A percentile compares a stretch with the other conserved stretches of the same genome.
Conservation (phyloP, 1,140 invertebrate species). For the Ctenoplectra terminalis region DNA sequence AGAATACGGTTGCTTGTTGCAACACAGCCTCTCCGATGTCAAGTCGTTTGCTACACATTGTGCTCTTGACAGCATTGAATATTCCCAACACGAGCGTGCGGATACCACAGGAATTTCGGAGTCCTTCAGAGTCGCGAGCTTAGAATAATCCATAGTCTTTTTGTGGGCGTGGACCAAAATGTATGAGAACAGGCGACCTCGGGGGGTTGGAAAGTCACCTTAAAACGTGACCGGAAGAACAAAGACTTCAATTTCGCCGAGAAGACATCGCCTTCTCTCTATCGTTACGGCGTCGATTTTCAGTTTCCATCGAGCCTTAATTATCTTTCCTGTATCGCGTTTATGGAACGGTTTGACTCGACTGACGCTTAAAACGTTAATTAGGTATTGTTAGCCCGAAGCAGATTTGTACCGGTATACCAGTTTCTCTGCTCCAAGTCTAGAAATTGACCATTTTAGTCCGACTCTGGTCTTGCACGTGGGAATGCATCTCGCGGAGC, state of each 20-base stretch:
- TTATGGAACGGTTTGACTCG: neutral
- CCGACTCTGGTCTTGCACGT: neutral
- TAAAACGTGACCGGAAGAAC: conserved; percentile 71
- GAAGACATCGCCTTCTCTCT: neutral
- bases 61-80: conserved; percentile 12
- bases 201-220: conserved; percentile 57
- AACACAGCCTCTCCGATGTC: neutral
- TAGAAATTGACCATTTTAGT: neutral
- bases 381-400: conserved; percentile 34
- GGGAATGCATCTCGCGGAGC: neutral
- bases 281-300: neutral
- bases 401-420: conserved; percentile 18
- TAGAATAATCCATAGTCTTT: conserved; percentile 74
- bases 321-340: conserved; percentile 2
- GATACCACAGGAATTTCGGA: conserved; percentile 69
- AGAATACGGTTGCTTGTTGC: neutral
- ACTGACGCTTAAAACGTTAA: conserved; percentile 31
- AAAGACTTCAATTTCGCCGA: conserved; percentile 54
- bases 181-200: conserved; percentile 54
- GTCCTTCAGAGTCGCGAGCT: conserved; percentile 42
- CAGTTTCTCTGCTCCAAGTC: conserved; percentile 6
- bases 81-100: conserved; percentile 68
- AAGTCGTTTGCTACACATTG: conserved; percentile 15
- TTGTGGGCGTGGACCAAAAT: conserved; percentile 67
- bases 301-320: conserved; percentile 17